Percentiles rank a stretch among this genome's conserved stretches.
Evolutionary conservation across 2,888 invertebrate species (phyloP).

Genomic region (Oscheius sp.): DNA sequence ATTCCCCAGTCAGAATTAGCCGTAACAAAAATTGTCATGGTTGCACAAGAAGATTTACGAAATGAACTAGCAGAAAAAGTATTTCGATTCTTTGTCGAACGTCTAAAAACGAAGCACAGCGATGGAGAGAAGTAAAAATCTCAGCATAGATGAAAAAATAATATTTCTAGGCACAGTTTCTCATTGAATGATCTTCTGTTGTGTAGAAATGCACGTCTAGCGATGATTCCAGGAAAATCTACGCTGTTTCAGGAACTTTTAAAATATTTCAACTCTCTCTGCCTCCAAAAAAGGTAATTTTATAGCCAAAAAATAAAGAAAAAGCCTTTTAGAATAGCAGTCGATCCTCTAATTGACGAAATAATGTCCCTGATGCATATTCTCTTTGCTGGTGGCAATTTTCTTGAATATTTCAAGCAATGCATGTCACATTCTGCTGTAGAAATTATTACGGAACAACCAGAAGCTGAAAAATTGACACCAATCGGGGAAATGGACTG

Average conservation of each 20-base stretch:
- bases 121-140: conserved; percentile 20
- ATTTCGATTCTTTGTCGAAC: conserved; percentile 17
- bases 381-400: conserved; percentile 19
- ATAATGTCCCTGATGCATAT: conserved; percentile 26
- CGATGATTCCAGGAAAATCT: conserved; percentile 4
- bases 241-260: conserved; percentile 12
- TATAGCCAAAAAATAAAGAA: too few relatives aligned
- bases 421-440: background rate
- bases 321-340: background rate
- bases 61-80: conserved; percentile 13
- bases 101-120: conserved; percentile 21
- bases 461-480: background rate
- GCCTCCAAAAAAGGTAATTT: conserved; percentile 20
- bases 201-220: conserved; percentile 14
- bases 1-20: background rate
- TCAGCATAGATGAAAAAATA: too few relatives aligned
- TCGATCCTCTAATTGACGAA: conserved; percentile 15
- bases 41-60: background rate
- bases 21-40: background rate
- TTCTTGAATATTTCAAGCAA: conserved; percentile 21
- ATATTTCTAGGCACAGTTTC: conserved; percentile 22
- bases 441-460: background rate
- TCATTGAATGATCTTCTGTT: conserved; percentile 10
- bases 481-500: conserved; percentile 8
- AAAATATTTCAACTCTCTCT: conserved; percentile 14